Evolutionary conservation across 2,113 vertebrate species (phyloP).

Genomic region (Canis aureus): DNA sequence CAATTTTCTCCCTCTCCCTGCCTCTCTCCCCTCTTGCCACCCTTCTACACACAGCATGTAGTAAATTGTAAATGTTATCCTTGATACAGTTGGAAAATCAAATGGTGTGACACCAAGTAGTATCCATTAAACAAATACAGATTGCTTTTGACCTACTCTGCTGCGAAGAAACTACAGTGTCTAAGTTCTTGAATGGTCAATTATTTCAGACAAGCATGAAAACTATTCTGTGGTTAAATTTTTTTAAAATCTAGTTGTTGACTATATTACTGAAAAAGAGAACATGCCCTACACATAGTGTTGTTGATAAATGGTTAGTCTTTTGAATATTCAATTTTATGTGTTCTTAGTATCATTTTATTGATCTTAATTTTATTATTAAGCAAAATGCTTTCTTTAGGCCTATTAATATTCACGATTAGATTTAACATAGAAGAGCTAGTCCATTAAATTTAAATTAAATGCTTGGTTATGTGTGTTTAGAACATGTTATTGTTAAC

Average conservation of each 20-base stretch:
- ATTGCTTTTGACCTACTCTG: background rate
- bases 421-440: constrained; percentile 20
- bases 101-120: background rate
- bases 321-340: constrained; percentile 22
- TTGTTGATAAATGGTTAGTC: background rate
- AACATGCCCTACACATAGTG: background rate
- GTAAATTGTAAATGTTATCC: background rate
- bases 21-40: background rate
- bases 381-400: background rate
- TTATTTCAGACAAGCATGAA: background rate
- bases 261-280: background rate
- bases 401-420: constrained; percentile 44
- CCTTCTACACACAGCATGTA: background rate
- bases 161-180: background rate
- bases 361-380: background rate
- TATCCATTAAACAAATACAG: constrained; percentile 4
- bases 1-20: background rate
- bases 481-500: background rate
- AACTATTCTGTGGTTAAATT: background rate
- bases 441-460: constrained; percentile 41
- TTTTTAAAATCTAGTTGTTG: background rate
- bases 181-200: background rate
- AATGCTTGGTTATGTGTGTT: constrained; percentile 37
- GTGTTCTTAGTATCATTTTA: background rate
- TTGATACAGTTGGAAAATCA: background rate